Percentiles rank a stretch among this genome's conserved stretches.
Evolutionary conservation across 2,888 invertebrate species (phyloP).

Genomic region (Scaptomyza caliginosa): DNA sequence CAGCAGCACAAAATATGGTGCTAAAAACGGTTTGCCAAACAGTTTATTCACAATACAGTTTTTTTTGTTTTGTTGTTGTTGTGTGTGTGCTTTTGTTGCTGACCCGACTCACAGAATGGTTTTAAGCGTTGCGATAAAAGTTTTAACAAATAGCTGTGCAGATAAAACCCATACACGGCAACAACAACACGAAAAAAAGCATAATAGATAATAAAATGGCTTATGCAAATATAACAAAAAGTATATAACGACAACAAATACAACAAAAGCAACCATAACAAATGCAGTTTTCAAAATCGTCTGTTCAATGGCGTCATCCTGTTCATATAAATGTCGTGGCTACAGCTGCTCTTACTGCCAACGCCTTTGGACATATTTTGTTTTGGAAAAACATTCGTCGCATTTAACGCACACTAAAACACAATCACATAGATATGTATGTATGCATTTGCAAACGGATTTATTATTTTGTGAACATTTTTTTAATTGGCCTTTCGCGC

Average conservation of each 20-base stretch:
- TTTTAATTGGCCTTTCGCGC: constrained; percentile 54
- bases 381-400: constrained; percentile 27
- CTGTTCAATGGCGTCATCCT: constrained; percentile 9
- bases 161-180: constrained; percentile 57
- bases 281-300: constrained; percentile 17
- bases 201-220: constrained; percentile 70
- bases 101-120: constrained; percentile 27
- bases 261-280: constrained; percentile 2
- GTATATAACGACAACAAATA: no score
- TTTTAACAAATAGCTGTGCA: constrained; percentile 74
- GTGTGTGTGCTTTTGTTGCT: constrained; percentile 10
- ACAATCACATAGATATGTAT: background rate
- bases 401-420: constrained; percentile 7
- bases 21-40: constrained; percentile 62
- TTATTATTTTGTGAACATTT: constrained; percentile 67
- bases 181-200: constrained; percentile 14
- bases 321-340: background rate
- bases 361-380: constrained; percentile 35
- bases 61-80: constrained; percentile 42
- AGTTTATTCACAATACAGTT: constrained; percentile 46
- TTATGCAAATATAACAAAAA: constrained; percentile 66
- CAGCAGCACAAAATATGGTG: constrained; percentile 51
- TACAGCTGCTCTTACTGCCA: constrained; percentile 26
- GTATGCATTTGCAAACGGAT: constrained; percentile 50
- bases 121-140: constrained; percentile 75